Conservation (phyloP, 2,888 invertebrate species). For the Rhogogaster chlorosoma region DNA sequence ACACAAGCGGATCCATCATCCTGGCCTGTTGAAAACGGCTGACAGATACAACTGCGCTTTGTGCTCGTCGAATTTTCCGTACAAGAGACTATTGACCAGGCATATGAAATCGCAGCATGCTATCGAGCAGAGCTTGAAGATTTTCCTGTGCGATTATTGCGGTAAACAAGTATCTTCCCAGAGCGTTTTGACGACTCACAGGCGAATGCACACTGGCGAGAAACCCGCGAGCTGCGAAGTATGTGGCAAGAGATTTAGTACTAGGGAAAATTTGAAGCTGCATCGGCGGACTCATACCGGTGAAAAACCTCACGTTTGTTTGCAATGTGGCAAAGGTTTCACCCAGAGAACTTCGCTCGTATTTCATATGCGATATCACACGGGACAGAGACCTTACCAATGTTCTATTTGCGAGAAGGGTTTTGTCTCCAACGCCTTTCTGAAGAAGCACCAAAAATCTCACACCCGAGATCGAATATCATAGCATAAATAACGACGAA, state of each 20-base stretch:
- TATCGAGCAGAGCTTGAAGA: slow-evolving; percentile 57
- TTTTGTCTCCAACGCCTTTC: slow-evolving; percentile 69
- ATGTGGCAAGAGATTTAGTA: slow-evolving; percentile 67
- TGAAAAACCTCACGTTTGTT: slow-evolving; percentile 71
- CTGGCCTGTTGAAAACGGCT: slow-evolving; percentile 53
- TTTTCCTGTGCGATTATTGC: slow-evolving; percentile 70
- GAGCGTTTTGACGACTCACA: slow-evolving; percentile 64
- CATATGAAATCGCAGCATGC: slow-evolving; percentile 67
- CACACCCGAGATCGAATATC: slow-evolving; percentile 57
- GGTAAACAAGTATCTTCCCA: slow-evolving; percentile 66
- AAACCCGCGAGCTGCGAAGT: slow-evolving; percentile 66
- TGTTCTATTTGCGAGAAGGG: slow-evolving; percentile 69
- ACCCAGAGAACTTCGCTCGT: slow-evolving; percentile 71
- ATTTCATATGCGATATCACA: slow-evolving; percentile 71
- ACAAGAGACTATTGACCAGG: slow-evolving; percentile 60
- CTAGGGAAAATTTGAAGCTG: slow-evolving; percentile 66
- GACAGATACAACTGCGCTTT: slow-evolving; percentile 63
- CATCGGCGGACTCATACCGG: slow-evolving; percentile 71
- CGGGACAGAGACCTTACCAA: slow-evolving; percentile 70
- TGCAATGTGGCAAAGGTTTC: slow-evolving; percentile 71
- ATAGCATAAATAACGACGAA: slow-evolving; percentile 16
- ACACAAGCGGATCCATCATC: slow-evolving; percentile 67
- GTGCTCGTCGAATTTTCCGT: slow-evolving; percentile 65
- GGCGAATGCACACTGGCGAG: slow-evolving; percentile 64
- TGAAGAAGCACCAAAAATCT: slow-evolving; percentile 68